Evolutionary conservation across 2,888 invertebrate genomes (phyloP).

Genomic region (Fragum whitleyi): DNA sequence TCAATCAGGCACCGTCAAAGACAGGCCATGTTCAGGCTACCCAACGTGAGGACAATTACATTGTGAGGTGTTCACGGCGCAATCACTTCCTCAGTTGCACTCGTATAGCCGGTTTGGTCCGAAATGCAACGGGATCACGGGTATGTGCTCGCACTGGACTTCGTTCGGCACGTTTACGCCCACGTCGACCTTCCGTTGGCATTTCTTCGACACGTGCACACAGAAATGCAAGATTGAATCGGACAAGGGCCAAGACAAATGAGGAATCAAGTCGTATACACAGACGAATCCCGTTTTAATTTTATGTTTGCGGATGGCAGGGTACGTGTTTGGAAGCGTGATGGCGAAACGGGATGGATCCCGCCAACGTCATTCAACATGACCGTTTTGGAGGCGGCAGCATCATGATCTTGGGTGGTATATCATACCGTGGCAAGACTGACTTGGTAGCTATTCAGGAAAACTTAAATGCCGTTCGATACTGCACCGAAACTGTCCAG

Average conservation of each 20-base stretch:
- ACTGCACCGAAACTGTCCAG: slow-evolving; percentile 45
- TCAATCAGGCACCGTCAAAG: slow-evolving; percentile 27
- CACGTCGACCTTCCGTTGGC: slow-evolving; percentile 13
- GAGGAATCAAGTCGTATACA: slow-evolving; percentile 31
- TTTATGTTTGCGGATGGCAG: slow-evolving; percentile 28
- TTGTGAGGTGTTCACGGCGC: slow-evolving; percentile 31
- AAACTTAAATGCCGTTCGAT: slow-evolving; percentile 46
- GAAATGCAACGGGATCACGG: slow-evolving; percentile 25
- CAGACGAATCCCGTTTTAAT: slow-evolving; percentile 43
- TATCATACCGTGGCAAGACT: slow-evolving; percentile 30
- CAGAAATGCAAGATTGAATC: slow-evolving; percentile 3
- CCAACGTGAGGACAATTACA: slow-evolving; percentile 17
- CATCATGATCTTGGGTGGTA: slow-evolving; percentile 53
- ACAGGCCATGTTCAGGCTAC: slow-evolving; percentile 34
- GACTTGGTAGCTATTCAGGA: slow-evolving; percentile 30
- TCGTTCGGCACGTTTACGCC: slow-evolving; percentile 1
- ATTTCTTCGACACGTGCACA: slow-evolving; percentile 10
- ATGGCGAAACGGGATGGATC: slow-evolving; percentile 31
- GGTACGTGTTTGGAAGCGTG: slow-evolving; percentile 32
- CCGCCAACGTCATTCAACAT: slow-evolving; percentile 32
- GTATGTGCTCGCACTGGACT: slow-evolving; percentile 12
- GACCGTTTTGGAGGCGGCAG: slow-evolving; percentile 53
- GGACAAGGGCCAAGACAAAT: slow-evolving; percentile 13
- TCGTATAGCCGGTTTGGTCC: not conserved
- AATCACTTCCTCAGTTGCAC: slow-evolving; percentile 1